Conservation (phyloP, 2,113 vertebrate species). For the Rhabdornis inornatus region DNA sequence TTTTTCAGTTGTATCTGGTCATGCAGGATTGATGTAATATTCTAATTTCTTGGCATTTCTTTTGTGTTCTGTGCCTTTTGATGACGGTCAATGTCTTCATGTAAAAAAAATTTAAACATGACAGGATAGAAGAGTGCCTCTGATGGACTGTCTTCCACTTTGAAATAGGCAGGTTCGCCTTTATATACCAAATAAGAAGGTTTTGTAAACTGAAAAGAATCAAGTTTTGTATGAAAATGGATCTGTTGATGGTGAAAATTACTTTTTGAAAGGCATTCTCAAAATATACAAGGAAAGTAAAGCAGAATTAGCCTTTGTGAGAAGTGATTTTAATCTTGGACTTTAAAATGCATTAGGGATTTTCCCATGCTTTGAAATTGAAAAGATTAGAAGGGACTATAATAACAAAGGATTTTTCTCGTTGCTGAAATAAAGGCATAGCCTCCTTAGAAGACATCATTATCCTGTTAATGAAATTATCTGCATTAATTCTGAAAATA, state of each 20-base stretch:
- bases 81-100: background rate
- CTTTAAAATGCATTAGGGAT: background rate
- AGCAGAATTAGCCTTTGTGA: constrained; percentile 1
- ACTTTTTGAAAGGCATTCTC: background rate
- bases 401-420: background rate
- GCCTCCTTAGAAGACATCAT: background rate
- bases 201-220: background rate
- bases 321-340: constrained; percentile 22
- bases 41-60: background rate
- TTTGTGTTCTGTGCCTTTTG: background rate
- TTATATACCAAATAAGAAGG: background rate
- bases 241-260: background rate
- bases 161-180: background rate
- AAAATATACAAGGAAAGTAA: background rate
- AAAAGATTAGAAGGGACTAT: background rate
- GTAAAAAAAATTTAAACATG: background rate
- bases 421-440: background rate
- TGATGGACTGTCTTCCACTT: background rate
- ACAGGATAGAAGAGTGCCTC: background rate
- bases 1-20: background rate
- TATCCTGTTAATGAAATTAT: constrained; percentile 16
- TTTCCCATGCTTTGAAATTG: background rate
- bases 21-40: background rate
- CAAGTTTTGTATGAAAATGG: background rate
- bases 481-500: background rate